These are phyloP conservation scores for Pyrrhosoma nymphula DNA, from an alignment of 2,888 invertebrate genomes.

Conservation along the genomic window DNA sequence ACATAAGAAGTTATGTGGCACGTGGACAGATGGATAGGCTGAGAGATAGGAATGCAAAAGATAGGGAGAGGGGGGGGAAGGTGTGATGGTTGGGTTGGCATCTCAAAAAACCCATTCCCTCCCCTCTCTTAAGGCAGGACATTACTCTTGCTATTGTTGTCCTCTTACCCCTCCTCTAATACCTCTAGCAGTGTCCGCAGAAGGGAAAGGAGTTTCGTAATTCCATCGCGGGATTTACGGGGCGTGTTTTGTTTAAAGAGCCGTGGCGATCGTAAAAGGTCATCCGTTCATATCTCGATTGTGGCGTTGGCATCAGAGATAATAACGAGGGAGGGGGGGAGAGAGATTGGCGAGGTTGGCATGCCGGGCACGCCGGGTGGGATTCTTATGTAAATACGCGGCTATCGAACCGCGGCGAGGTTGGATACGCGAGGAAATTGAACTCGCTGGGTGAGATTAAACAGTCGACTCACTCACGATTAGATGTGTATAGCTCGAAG, in stretches of 20 bases:
- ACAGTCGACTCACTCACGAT: neutral
- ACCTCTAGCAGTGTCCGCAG: neutral
- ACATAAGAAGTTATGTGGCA: neutral
- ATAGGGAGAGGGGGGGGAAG: neutral
- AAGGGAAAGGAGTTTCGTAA: neutral
- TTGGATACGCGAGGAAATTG: neutral
- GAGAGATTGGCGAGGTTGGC: neutral
- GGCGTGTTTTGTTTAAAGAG: conserved; percentile 15
- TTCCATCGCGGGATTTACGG: neutral
- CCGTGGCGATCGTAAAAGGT: conserved; percentile 5
- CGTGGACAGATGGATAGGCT: neutral
- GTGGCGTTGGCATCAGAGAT: neutral
- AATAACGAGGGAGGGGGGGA: neutral
- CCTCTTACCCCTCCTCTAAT: neutral
- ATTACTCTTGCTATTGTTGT: neutral
- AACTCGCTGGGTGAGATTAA: neutral
- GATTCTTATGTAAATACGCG: conserved; percentile 18
- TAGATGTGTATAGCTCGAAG: neutral
- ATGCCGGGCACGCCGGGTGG: neutral
- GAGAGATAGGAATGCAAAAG: neutral
- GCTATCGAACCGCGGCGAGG: neutral
- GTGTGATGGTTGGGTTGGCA: neutral
- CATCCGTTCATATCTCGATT: conserved; percentile 20
- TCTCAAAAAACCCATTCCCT: neutral
- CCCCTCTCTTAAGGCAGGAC: neutral